A percentile compares a stretch with the other conserved stretches of the same genome.
Evolutionary conservation across 1,140 invertebrate species (phyloP).

Genomic region (Tigriopus japonicus): DNA sequence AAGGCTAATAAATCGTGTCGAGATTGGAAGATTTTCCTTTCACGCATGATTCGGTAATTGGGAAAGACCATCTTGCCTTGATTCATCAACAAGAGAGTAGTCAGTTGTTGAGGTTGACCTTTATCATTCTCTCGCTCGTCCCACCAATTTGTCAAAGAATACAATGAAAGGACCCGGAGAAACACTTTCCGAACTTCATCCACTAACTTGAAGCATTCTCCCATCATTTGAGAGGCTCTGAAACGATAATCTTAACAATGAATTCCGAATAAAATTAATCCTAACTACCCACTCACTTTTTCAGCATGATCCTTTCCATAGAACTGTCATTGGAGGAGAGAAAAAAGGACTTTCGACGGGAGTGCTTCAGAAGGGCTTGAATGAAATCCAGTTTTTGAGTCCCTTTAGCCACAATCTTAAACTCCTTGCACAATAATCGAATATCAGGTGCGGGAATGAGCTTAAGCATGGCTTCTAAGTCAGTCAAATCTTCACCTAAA

Average conservation of each 20-base stretch:
- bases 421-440: conserved; percentile 22
- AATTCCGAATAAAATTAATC: background rate
- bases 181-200: conserved; percentile 25
- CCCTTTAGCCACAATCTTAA: conserved; percentile 21
- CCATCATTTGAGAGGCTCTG: conserved; percentile 18
- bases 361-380: conserved; percentile 22
- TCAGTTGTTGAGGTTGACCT: conserved; percentile 24
- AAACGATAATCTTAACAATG: background rate
- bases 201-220: conserved; percentile 25
- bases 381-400: conserved; percentile 21
- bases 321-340: conserved; percentile 19
- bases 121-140: conserved; percentile 25
- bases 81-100: conserved; percentile 31
- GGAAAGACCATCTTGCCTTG: conserved; percentile 31
- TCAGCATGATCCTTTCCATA: conserved; percentile 15
- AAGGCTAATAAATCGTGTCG: conserved; percentile 29
- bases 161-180: conserved; percentile 28
- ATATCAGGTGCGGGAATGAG: conserved; percentile 23
- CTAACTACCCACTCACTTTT: conserved; percentile 17
- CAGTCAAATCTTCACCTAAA: background rate
- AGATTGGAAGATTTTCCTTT: conserved; percentile 25
- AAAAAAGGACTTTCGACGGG: conserved; percentile 21
- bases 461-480: conserved; percentile 18
- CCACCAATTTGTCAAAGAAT: conserved; percentile 27
- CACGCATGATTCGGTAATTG: conserved; percentile 26